Evolutionary conservation across 2,113 vertebrate species (phyloP).

Genomic region (Gulo gulo): DNA sequence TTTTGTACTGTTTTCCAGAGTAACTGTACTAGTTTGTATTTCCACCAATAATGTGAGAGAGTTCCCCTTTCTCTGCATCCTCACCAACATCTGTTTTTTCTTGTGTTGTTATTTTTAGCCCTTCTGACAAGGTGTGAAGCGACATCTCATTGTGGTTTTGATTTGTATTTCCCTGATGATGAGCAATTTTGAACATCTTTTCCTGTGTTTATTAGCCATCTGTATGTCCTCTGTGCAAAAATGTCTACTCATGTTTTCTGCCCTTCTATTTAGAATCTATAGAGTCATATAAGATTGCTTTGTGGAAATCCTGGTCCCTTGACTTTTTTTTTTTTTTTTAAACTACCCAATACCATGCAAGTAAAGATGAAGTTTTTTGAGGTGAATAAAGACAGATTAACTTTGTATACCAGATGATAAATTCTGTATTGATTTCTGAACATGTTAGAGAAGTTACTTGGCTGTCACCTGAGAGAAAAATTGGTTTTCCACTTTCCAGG

Average conservation of each 20-base stretch:
- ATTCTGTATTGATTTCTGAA: background rate
- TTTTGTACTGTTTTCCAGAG: too few species aligned
- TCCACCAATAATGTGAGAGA: background rate
- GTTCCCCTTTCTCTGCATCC: background rate
- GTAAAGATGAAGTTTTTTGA: background rate
- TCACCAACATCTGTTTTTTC: background rate
- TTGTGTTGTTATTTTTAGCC: background rate
- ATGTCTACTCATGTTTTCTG: background rate
- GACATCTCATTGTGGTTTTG: background rate
- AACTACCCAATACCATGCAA: background rate
- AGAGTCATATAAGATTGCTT: background rate
- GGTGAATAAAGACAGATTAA: background rate
- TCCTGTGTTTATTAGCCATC: background rate
- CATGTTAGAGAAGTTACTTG: conserved; percentile 22
- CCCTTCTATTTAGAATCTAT: background rate
- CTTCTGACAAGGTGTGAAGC: background rate
- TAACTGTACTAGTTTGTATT: too few species aligned
- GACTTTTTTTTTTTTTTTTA: background rate
- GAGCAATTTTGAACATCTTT: background rate
- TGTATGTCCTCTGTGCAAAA: background rate
- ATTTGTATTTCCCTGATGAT: background rate
- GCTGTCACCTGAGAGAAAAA: conserved; percentile 44
- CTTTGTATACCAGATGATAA: background rate
- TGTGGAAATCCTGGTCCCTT: background rate
- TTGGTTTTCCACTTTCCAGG: background rate